Conservation (phyloP, 2,797 vertebrate genomes). For the Xenentodon cancila region DNA sequence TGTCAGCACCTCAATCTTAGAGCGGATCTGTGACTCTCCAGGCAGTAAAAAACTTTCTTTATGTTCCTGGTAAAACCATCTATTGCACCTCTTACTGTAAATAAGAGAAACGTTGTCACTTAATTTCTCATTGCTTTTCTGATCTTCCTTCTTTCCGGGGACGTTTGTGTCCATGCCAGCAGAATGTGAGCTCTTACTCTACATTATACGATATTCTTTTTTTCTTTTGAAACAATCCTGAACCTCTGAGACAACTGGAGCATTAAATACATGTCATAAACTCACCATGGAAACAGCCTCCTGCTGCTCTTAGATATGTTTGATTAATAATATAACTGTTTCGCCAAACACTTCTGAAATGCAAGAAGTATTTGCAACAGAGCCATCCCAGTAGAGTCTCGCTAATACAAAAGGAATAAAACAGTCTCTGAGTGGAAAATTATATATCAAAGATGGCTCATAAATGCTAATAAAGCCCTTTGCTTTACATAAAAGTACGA, state of each 20-base stretch:
- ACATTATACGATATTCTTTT: constrained; percentile 22
- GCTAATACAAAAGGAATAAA: constrained; percentile 16
- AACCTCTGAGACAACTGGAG: constrained; percentile 26
- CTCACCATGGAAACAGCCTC: constrained; percentile 39
- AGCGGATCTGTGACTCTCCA: constrained; percentile 40
- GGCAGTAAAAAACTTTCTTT: constrained; percentile 54
- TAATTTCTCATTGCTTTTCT: constrained; percentile 11
- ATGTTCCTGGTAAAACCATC: constrained; percentile 43
- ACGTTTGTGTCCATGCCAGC: background rate
- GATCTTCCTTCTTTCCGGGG: constrained; percentile 4
- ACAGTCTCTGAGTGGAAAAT: constrained; percentile 8
- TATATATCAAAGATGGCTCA: constrained; percentile 18
- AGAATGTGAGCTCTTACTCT: constrained; percentile 20
- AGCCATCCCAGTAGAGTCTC: constrained; percentile 9
- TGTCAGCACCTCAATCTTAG: constrained; percentile 54
- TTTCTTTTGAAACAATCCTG: constrained; percentile 12
- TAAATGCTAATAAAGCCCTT: constrained; percentile 15
- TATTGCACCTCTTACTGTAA: constrained; percentile 16
- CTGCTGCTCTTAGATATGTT: constrained; percentile 15
- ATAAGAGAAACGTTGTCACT: constrained; percentile 30
- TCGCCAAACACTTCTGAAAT: constrained; percentile 15
- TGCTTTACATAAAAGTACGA: constrained; percentile 10
- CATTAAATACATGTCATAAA: constrained; percentile 37
- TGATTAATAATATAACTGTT: constrained; percentile 39
- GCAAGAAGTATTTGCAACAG: background rate